Evolutionary conservation across 92 coral and sea anemone species (phyloP).

Genomic region (Muricea muricata): DNA sequence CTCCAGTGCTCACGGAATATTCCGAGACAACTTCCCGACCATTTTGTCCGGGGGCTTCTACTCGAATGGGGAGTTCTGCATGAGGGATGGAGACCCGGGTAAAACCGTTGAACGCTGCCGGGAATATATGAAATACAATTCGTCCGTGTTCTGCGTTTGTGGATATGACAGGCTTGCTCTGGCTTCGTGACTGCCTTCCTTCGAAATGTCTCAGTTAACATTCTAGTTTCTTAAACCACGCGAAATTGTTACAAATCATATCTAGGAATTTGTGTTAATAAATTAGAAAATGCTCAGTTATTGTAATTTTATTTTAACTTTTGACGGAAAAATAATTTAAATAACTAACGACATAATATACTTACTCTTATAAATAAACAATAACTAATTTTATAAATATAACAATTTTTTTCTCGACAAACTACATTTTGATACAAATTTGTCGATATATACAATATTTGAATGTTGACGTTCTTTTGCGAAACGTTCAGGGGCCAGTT

Average conservation of each 20-base stretch:
- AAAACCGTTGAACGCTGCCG: conserved; percentile 75
- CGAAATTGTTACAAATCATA: background rate
- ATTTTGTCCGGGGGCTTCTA: conserved; percentile 78
- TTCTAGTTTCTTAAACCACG: background rate
- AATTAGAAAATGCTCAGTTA: background rate
- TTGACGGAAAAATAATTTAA: background rate
- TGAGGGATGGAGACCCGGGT: conserved; percentile 75
- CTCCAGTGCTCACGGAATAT: conserved; percentile 86
- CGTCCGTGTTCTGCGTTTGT: conserved; percentile 88
- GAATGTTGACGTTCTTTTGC: background rate
- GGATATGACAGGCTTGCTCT: conserved; percentile 55
- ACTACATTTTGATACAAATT: background rate
- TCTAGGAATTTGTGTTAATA: conserved; percentile 10
- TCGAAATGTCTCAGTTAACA: background rate
- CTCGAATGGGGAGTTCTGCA: conserved; percentile 93
- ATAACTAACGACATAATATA: background rate
- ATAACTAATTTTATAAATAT: background rate
- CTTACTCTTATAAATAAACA: background rate
- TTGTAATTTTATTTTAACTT: background rate
- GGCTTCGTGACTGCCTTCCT: background rate
- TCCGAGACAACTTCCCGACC: conserved; percentile 75
- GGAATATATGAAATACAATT: conserved; percentile 80
- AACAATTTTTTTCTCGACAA: background rate
- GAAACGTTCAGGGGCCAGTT: too few relatives aligned
- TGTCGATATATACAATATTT: background rate